Evolutionary conservation across 2,888 invertebrate genomes (phyloP), one percentile per base, ranked within the genome.

Genomic region (Terebella lapidaria): DNA sequence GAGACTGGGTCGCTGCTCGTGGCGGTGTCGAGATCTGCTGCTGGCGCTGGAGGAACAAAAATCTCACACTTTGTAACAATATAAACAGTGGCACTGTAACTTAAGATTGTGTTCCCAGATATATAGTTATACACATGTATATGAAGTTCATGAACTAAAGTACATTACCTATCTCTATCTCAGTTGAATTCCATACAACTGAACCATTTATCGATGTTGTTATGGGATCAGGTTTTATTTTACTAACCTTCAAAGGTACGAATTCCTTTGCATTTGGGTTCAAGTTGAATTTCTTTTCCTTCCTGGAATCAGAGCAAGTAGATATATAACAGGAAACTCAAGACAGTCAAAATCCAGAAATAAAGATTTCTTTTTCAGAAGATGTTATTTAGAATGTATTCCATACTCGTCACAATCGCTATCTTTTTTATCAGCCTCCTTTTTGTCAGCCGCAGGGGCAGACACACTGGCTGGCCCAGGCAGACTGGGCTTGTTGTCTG

Each of bases 231-330:
- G n/a, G n/a, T n/a, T n/a, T n/a, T n/a, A n/a, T n/a, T n/a, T n/a
- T n/a, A n/a, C n/a, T n/a, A n/a, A n/a, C n/a, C n/a, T n/a, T n/a
- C n/a, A n/a, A n/a, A 22, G 49, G 49, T 5, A 49, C 24, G 22
- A 49, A 49, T 22, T 49, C 49, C 22, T 49, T 49, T 5, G 49
- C 49, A 22, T n/a, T n/a, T 10, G 49, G 49, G 24, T 49, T 49
- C 49, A 49, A 49, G 49, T 5, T 49, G 5, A 24, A 49, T 5
- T 10, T 49, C 49, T 49, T 49, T 5, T 49, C 49, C 24, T 49
- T 49, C 49, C 49, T 49, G 49, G 5, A 49, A 35, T 15, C 35
- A 35, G 18, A 35, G 10, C 10, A 35, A 35, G 10, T n/a, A n/a
- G n/a, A n/a, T n/a, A n/a, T n/a, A n/a, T n/a, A n/a, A n/a, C n/a